phyloP scores from a whole-genome alignment of 2,113 vertebrate species.

The Sphyrna mokarran region DNA sequence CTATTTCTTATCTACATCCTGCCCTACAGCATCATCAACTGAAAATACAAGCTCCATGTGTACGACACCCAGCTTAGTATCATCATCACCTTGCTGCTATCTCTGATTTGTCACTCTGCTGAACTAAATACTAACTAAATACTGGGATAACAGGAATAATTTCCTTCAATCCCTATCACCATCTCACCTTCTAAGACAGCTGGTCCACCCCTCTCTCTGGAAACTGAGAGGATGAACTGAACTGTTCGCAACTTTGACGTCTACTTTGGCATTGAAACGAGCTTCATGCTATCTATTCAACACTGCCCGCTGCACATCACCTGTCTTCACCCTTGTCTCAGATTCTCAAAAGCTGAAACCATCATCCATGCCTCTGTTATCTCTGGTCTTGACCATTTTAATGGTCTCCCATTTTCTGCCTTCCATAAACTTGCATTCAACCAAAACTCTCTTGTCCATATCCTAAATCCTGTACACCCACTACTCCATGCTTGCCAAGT shows the following conservation, averaged over 20 bases:
- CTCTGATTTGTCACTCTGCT: background rate
- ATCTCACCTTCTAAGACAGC: too few relatives aligned
- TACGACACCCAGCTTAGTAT: background rate
- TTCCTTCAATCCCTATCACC: background rate
- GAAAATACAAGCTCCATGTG: background rate
- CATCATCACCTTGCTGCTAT: background rate
- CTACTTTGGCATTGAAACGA: background rate
- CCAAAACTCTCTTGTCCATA: background rate
- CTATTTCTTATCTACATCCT: background rate
- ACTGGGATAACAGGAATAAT: background rate
- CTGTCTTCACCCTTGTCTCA: background rate
- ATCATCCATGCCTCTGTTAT: background rate
- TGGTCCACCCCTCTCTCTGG: background rate
- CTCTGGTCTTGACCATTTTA: background rate
- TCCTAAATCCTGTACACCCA: background rate
- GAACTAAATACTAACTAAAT: background rate
- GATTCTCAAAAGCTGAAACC: background rate
- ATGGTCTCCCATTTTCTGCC: background rate
- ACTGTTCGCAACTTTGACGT: background rate
- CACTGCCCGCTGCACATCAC: background rate
- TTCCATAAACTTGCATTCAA: background rate
- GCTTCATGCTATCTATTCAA: background rate
- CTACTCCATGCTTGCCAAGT: background rate
- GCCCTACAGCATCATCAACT: background rate
- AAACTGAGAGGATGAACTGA: background rate